These are phyloP conservation scores for Mya arenaria DNA, from an alignment of 1,140 invertebrate genomes.

Conservation along the genomic window DNA sequence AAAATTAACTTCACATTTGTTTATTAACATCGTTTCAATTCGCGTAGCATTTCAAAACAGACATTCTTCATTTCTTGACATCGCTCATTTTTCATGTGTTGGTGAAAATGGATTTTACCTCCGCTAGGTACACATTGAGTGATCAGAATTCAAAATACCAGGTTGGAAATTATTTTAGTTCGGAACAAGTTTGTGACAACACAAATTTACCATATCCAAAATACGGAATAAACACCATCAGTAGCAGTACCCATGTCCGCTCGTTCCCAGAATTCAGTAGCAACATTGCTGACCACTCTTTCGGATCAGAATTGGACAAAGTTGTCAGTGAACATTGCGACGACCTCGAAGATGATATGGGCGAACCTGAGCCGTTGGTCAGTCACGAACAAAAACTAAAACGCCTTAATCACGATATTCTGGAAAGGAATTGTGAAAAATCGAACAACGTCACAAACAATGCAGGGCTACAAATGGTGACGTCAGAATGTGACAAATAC, in stretches of 20 bases:
- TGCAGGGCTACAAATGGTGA: background rate
- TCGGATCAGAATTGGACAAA: constrained; percentile 11
- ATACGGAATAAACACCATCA: constrained; percentile 29
- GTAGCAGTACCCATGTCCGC: background rate
- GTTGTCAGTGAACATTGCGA: background rate
- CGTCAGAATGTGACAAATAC: background rate
- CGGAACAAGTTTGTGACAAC: background rate
- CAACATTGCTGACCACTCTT: background rate
- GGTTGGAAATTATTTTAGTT: constrained; percentile 16
- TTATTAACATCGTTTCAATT: constrained; percentile 45
- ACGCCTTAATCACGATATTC: too few species aligned
- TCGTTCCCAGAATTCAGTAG: background rate
- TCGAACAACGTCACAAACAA: too few species aligned
- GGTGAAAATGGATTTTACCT: constrained; percentile 43
- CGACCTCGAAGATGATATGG: background rate
- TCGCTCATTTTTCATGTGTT: constrained; percentile 40
- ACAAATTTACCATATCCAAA: constrained; percentile 7
- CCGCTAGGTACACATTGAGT: constrained; percentile 30
- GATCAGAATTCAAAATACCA: constrained; percentile 32
- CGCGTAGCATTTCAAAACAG: constrained; percentile 54
- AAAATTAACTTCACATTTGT: too few species aligned
- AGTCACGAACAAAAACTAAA: too few species aligned
- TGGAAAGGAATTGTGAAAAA: too few species aligned
- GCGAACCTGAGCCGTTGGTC: background rate
- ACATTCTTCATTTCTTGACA: constrained; percentile 46